Evolutionary conservation across 2,113 vertebrate genomes (phyloP).

Genomic region (Lepus timidus): DNA sequence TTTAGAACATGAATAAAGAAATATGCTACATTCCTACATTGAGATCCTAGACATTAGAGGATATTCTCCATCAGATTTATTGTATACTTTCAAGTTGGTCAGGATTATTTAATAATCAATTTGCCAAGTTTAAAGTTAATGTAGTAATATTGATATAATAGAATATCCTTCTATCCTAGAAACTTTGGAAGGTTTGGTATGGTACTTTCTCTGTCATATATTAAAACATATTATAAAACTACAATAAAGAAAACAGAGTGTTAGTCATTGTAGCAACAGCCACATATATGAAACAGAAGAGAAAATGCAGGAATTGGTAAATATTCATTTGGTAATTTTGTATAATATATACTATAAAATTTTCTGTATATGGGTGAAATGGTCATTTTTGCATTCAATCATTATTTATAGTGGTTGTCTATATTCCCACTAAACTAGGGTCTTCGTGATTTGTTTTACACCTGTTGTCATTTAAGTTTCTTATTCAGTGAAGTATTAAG

Average conservation of each 20-base stretch:
- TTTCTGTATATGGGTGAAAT: too few relatives aligned
- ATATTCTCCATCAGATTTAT: background rate
- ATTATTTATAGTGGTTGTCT: too few relatives aligned
- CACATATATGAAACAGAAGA: background rate
- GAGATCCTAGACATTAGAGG: background rate
- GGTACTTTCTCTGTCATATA: background rate
- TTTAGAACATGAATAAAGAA: background rate
- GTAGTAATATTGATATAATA: background rate
- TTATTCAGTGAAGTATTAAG: too few relatives aligned
- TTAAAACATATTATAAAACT: background rate
- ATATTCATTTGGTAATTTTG: background rate
- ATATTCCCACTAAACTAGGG: too few relatives aligned
- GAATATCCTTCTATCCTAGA: background rate
- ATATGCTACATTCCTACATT: background rate
- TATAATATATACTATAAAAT: background rate
- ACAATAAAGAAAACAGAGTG: background rate
- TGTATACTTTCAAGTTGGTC: background rate
- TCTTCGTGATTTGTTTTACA: too few relatives aligned
- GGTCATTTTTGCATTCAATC: too few relatives aligned
- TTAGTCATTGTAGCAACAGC: background rate
- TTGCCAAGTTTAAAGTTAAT: conserved; percentile 33
- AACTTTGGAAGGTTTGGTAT: conserved; percentile 11
- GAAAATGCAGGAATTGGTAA: background rate
- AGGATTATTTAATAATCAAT: background rate
- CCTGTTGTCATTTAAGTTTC: too few relatives aligned